Base-by-base conservation (phyloP, 2,797 vertebrate species). In the Clamator glandarius region DNA sequence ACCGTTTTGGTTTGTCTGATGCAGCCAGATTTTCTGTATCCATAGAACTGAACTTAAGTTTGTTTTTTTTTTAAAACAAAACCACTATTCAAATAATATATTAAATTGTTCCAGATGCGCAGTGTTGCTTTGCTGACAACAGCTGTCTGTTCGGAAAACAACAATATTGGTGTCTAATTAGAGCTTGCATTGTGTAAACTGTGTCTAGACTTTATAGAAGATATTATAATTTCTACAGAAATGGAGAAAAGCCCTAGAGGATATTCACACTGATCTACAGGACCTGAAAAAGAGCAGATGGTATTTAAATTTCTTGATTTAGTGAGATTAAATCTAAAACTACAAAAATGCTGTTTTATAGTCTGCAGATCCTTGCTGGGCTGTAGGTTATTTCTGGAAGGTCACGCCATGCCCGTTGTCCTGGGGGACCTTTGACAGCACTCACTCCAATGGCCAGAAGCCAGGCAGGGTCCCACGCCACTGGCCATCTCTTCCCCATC, bases 91-190 rank as follows among this genome's bases (percentile, higher is more conserved):
- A 64, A 74, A 86, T 29, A 69, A 73, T 35, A 17, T 13, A 87
- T 77, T 77, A 51, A 87, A 57, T 62, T 88, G 52, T 80, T 96
- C 68, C 79, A 92, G 75, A 64, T 92, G 78, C 83, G 81, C 3
- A 31, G 50, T 80, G 51, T 58, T 77, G 46, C 50, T 89, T 83
- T 92, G 50, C 54, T 39, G 74, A 68, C 77, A 87, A 28, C 87
- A 93, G 81, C 84, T 94, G 64, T 92, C 78, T 77, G 11, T 59
- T 87, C 92, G 54, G 61, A 81, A 90, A 92, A 78, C 78, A 81
- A 8, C 19, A 77, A 77, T 29, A 57, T 79, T 63, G 12, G 52
- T 79, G 50, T 70, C 68, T 87, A 83, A 74, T 93, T 92, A 94
- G 57, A 58, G n/a, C 63, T 87, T 74, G n/a, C 26, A 1, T 57